A percentile compares a stretch with the other conserved stretches of the same genome.
Conservation (phyloP, 2,888 invertebrate species). For the Chaitophorus viminalis region DNA sequence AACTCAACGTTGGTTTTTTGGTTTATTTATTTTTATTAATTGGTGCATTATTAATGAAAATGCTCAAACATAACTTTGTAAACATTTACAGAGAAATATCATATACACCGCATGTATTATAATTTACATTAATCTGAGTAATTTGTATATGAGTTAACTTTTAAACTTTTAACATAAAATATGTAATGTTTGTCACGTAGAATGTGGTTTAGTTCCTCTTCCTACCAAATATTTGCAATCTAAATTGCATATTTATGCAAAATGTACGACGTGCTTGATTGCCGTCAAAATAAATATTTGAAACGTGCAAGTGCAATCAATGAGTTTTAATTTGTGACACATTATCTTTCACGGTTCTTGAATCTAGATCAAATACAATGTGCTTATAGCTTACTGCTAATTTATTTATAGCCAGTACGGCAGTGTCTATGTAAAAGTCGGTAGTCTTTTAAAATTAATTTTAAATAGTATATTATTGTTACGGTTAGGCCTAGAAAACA, state of each 20-base stretch:
- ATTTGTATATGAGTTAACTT: background rate
- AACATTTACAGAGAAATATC: background rate
- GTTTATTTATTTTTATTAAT: too few relatives aligned
- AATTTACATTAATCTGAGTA: background rate
- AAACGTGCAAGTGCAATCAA: background rate
- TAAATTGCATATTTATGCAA: background rate
- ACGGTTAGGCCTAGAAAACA: too few relatives aligned
- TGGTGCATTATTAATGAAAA: too few relatives aligned
- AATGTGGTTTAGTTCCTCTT: conserved; percentile 16
- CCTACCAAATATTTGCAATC: background rate
- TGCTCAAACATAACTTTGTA: background rate
- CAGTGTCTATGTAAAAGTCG: too few relatives aligned
- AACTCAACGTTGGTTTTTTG: too few relatives aligned
- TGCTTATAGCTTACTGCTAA: too few relatives aligned
- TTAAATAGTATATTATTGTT: too few relatives aligned
- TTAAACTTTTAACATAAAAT: background rate
- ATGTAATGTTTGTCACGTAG: background rate
- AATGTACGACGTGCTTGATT: background rate
- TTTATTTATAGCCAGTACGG: background rate
- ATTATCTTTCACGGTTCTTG: background rate
- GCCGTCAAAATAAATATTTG: background rate
- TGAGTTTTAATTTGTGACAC: background rate
- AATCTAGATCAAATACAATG: background rate
- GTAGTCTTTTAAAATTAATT: too few relatives aligned
- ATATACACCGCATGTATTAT: background rate